Percentiles rank a stretch among this genome's conserved stretches.
These are phyloP conservation scores for Agapostemon virescens DNA, from an alignment of 2,888 invertebrate genomes.

Conservation along the genomic window DNA sequence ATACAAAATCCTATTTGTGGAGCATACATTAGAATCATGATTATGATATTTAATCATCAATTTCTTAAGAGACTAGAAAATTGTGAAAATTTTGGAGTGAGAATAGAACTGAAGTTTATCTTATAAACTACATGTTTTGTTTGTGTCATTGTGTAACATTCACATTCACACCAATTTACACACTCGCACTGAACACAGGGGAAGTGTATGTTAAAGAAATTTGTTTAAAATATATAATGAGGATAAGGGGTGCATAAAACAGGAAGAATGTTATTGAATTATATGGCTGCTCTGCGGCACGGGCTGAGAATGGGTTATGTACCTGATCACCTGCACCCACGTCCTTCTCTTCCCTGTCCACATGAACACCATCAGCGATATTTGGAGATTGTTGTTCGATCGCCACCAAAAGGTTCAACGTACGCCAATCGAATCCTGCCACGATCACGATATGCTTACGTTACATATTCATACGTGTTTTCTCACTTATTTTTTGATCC, in stretches of 20 bases:
- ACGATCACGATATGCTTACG: slow-evolving; percentile 78
- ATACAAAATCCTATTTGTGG: slow-evolving; percentile 6
- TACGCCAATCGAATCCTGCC: slow-evolving; percentile 99
- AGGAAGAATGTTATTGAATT: slow-evolving; percentile 61
- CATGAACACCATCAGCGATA: slow-evolving; percentile 97
- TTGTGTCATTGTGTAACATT: slow-evolving; percentile 18
- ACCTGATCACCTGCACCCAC: slow-evolving; percentile 99
- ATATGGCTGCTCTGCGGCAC: slow-evolving; percentile 78
- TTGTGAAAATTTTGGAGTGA: neutral
- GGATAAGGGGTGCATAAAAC: slow-evolving; percentile 37
- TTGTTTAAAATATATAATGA: slow-evolving; percentile 43
- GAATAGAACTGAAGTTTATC: slow-evolving; percentile 15
- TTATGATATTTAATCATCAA: slow-evolving; percentile 19
- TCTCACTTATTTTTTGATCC: slow-evolving; percentile 55
- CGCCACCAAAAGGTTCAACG: slow-evolving; percentile 99
- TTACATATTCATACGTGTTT: slow-evolving; percentile 71
- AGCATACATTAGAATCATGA: slow-evolving; percentile 13
- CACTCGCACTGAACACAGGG: slow-evolving; percentile 44
- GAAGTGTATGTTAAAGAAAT: slow-evolving; percentile 39
- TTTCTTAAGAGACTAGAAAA: neutral
- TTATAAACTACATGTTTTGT: slow-evolving; percentile 14
- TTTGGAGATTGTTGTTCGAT: slow-evolving; percentile 97
- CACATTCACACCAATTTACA: slow-evolving; percentile 34
- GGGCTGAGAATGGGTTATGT: slow-evolving; percentile 80
- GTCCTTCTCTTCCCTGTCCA: slow-evolving; percentile 91